phyloP scores from a whole-genome alignment of 2,797 vertebrate genomes.

The Acrossocheilus wenchowensis region DNA sequence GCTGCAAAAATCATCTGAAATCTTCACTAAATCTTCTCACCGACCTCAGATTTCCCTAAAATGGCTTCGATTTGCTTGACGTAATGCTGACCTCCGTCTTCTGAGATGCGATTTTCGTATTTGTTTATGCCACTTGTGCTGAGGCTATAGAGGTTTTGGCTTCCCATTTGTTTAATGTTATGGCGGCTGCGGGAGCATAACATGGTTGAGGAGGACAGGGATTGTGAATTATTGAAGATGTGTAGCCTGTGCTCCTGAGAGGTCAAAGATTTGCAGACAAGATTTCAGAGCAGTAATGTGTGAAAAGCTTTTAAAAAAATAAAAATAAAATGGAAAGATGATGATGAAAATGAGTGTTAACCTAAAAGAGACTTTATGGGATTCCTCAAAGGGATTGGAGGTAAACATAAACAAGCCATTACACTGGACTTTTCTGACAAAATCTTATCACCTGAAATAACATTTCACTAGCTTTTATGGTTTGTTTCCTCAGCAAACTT shows the following conservation, averaged over 20 bases:
- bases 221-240: conserved; percentile 70
- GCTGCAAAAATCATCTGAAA: neutral
- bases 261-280: conserved; percentile 60
- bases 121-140: neutral
- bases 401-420: conserved; percentile 66
- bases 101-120: conserved; percentile 6
- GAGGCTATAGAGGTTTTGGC: neutral
- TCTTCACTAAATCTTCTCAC: neutral
- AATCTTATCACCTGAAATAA: conserved; percentile 56
- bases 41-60: conserved; percentile 1
- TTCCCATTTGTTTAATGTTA: conserved; percentile 46
- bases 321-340: neutral
- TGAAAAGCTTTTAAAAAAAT: conserved; percentile 46
- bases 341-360: conserved; percentile 35
- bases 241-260: conserved; percentile 58
- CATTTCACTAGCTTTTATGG: conserved; percentile 6
- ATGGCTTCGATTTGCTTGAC: conserved; percentile 20
- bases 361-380: conserved; percentile 32
- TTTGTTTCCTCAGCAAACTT: conserved; percentile 4
- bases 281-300: conserved; percentile 52
- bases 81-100: neutral
- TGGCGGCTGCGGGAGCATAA: conserved; percentile 47
- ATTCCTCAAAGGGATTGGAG: conserved; percentile 33
- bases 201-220: conserved; percentile 52
- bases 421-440: conserved; percentile 37